Evolutionary conservation across 2,797 vertebrate genomes (phyloP), one percentile per base, ranked within the genome.

Genomic region (Micropoecilia bifurca): DNA sequence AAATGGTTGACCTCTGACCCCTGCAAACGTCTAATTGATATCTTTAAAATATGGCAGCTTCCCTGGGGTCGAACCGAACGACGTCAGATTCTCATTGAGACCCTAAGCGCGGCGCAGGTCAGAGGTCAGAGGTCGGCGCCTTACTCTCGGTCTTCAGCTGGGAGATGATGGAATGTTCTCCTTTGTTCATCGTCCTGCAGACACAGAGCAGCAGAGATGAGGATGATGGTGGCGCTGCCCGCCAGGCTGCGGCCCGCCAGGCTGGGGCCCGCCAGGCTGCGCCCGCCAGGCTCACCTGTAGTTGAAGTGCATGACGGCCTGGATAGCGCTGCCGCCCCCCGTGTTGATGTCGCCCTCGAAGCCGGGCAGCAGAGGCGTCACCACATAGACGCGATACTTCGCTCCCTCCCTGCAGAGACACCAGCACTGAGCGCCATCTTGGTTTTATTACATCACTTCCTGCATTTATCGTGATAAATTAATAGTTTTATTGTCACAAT

Each of bases 281-380:
- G 87, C 41, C 87, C 36, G 36, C 36, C 36, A n/a, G n/a, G n/a
- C n/a, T 39, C 33, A 99, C 98, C 98, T 98, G 97, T 98, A 99
- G 94, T 99, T 99, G 94, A 98, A 99, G 95, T 99, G 98, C 98
- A 99, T 99, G 78, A 99, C 95, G 8, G 98, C 97, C 91, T 99
- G 98, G 68, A 99, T 95, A 0, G 98, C 97, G 0, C 94, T 98
- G 36, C 98, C 98, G 22, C 98, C 98, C 0, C 98, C 98, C 0
- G 97, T 99, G 0, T 94, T 98, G 90, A 99, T 99, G 93, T 99
- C 95, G 9, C 97, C 98, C 86, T 99, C 98, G 2, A 99, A 99
- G 0, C 98, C 98, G 0, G 98, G 98, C 89, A 99, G 91, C 85
- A 99, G 95, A 0, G 98, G 98, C 71, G 97, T 99, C 89, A 99